Percentiles rank a stretch among this genome's conserved stretches.
phyloP scores from a whole-genome alignment of 92 coral and sea anemone genomes.

The Isaurus tuberculatus region DNA sequence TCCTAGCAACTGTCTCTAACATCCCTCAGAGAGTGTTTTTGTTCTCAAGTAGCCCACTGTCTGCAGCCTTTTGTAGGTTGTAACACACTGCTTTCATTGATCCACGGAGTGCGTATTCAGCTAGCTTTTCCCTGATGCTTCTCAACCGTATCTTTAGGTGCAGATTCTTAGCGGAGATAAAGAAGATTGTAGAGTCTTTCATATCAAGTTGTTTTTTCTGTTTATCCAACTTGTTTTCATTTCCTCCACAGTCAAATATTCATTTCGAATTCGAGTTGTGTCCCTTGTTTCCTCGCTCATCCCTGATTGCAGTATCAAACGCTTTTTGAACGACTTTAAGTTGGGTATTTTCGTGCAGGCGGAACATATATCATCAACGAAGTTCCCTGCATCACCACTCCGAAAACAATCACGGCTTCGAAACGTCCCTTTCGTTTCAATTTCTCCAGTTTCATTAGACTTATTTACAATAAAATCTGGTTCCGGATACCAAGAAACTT shows the following conservation, averaged over 20 bases:
- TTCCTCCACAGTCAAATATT: constrained; percentile 27
- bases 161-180: constrained; percentile 23
- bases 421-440: constrained; percentile 35
- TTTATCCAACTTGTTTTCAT: constrained; percentile 9
- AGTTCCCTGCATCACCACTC: constrained; percentile 51
- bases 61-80: constrained; percentile 53
- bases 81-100: constrained; percentile 56
- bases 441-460: not conserved
- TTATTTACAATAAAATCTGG: constrained; percentile 31
- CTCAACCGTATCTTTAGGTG: constrained; percentile 38
- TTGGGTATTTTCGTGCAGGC: constrained; percentile 57
- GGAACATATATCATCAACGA: constrained; percentile 53
- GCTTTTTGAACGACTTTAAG: constrained; percentile 58
- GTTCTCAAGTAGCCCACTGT: constrained; percentile 50
- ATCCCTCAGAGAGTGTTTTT: constrained; percentile 41
- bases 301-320: constrained; percentile 37
- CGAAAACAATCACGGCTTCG: constrained; percentile 32
- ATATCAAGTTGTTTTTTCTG: constrained; percentile 26
- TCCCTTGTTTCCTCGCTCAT: constrained; percentile 20
- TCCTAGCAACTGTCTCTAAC: constrained; percentile 42
- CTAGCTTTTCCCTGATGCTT: constrained; percentile 51
- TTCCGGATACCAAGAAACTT: constrained; percentile 60
- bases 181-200: constrained; percentile 19
- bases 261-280: constrained; percentile 32
- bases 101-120: constrained; percentile 42